phyloP scores from a whole-genome alignment of 64 coral and sea anemone species.

The Platygyra sinensis region DNA sequence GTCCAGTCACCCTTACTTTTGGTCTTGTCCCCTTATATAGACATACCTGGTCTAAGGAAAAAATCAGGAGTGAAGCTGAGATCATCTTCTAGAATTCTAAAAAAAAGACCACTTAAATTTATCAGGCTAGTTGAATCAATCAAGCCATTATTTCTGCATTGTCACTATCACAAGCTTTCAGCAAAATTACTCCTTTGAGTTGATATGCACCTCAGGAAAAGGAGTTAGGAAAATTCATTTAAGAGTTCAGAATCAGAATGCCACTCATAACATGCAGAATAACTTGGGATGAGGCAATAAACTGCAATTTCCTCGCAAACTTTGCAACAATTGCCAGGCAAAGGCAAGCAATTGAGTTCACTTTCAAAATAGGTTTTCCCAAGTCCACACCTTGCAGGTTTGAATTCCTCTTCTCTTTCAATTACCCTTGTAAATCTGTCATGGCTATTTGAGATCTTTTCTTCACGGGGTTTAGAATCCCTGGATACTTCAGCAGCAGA shows the following conservation, averaged over 20 bases:
- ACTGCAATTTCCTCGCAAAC: background rate
- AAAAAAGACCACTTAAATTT: background rate
- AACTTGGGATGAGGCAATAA: too few relatives aligned
- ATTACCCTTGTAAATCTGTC: background rate
- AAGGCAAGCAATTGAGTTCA: background rate
- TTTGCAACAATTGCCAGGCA: background rate
- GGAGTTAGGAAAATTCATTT: too few relatives aligned
- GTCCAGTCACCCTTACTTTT: background rate
- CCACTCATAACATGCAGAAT: too few relatives aligned
- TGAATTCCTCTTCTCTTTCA: background rate
- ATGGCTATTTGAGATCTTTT: background rate
- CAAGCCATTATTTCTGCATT: too few relatives aligned
- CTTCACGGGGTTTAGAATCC: background rate
- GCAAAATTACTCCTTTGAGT: too few relatives aligned
- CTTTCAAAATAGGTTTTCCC: background rate
- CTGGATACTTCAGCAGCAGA: background rate
- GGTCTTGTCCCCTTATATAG: background rate
- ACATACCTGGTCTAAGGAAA: conserved; percentile 69
- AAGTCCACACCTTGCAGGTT: conserved; percentile 3
- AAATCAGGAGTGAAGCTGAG: conserved; percentile 37
- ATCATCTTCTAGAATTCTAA: conserved; percentile 6
- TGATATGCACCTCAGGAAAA: too few relatives aligned
- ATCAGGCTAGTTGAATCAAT: too few relatives aligned
- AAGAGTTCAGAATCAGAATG: too few relatives aligned
- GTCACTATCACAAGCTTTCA: too few relatives aligned